Conservation (phyloP, 2,113 vertebrate genomes). For the Orcinus orca region DNA sequence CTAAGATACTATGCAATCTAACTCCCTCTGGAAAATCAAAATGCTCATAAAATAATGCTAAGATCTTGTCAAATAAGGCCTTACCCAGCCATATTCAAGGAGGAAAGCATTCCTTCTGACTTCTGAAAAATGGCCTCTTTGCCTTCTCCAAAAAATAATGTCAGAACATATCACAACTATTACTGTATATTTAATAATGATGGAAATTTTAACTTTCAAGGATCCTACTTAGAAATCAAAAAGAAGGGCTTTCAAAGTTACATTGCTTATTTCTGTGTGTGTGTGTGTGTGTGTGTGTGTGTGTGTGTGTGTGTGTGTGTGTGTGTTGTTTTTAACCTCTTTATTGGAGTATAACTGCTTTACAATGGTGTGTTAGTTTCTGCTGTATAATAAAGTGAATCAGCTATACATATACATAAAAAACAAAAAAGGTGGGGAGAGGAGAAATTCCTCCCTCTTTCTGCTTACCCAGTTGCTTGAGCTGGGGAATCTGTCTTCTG, state of each 20-base stretch:
- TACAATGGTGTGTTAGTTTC: too few species aligned
- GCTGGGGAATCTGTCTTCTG: too few species aligned
- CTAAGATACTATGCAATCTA: background rate
- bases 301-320: too few species aligned
- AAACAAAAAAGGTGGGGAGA: too few species aligned
- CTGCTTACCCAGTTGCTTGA: too few species aligned
- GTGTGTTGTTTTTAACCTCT: too few species aligned
- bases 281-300: too few species aligned
- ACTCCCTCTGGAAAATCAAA: conserved; percentile 40
- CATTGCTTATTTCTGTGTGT: background rate
- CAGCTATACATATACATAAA: too few species aligned
- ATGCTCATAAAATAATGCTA: conserved; percentile 5
- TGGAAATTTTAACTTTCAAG: background rate
- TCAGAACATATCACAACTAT: background rate
- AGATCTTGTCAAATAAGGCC: conserved; percentile 19
- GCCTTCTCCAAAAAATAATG: background rate
- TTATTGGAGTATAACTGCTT: too few species aligned
- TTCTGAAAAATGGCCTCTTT: conserved; percentile 7
- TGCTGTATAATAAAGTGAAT: too few species aligned
- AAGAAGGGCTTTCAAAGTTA: background rate
- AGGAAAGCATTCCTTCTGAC: background rate
- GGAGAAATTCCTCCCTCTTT: too few species aligned
- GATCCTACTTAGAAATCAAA: background rate
- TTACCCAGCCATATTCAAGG: background rate
- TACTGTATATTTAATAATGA: conserved; percentile 27